Percentiles rank a stretch among this genome's conserved stretches.
Conservation (phyloP, 2,113 vertebrate species). For the Peucedramus taeniatus region DNA sequence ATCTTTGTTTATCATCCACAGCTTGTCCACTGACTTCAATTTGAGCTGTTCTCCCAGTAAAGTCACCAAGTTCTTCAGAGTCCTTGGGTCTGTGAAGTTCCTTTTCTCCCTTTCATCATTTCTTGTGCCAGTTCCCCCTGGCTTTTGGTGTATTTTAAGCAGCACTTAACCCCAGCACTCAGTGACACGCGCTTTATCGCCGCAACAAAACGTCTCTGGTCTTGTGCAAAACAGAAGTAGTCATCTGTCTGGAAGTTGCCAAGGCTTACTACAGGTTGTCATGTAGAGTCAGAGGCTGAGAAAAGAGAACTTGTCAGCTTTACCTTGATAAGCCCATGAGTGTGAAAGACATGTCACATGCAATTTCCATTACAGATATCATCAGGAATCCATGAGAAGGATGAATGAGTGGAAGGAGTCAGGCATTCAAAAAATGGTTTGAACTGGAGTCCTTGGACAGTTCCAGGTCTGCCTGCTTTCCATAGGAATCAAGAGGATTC, state of each 20-base stretch:
- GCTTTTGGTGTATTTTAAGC: not conserved
- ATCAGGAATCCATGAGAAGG: not conserved
- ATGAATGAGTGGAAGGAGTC: not conserved
- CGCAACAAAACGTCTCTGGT: not conserved
- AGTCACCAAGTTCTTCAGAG: not conserved
- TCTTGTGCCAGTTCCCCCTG: not conserved
- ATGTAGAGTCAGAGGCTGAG: slow-evolving; percentile 3
- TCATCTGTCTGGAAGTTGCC: not conserved
- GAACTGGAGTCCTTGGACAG: not conserved
- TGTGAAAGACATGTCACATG: slow-evolving; percentile 55
- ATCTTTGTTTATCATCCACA: not conserved
- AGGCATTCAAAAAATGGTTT: not conserved
- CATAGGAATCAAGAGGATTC: not conserved
- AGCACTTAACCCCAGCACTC: not conserved
- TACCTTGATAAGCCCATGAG: slow-evolving; percentile 47
- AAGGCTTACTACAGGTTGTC: not conserved
- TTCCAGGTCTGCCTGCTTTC: not conserved
- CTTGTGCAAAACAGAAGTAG: not conserved
- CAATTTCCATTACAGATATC: slow-evolving; percentile 19
- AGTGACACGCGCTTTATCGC: not conserved
- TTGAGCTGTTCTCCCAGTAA: not conserved
- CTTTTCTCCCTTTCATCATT: not conserved
- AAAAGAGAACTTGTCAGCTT: not conserved
- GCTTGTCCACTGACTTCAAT: not conserved
- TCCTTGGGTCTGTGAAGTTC: not conserved